Conservation (phyloP, 2,888 invertebrate genomes). For the Spilosoma lubricipeda region DNA sequence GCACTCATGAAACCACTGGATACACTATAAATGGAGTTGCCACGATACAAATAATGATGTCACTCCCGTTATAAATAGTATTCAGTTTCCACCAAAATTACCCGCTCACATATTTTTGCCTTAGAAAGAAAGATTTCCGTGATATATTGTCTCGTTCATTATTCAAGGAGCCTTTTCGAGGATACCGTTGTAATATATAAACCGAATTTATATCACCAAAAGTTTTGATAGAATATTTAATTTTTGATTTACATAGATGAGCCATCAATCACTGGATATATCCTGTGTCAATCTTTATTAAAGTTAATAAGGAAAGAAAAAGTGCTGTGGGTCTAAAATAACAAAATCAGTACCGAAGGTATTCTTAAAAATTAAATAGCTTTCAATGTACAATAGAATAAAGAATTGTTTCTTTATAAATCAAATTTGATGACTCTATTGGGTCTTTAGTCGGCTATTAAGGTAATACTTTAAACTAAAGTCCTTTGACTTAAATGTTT, state of each 20-base stretch:
- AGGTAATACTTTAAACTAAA: neutral
- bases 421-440: neutral
- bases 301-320: slow-evolving; percentile 18
- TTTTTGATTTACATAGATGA: slow-evolving; percentile 50
- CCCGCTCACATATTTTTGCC: slow-evolving; percentile 34
- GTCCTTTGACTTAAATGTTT: neutral
- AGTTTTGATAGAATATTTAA: slow-evolving; percentile 36
- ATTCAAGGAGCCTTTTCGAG: slow-evolving; percentile 32
- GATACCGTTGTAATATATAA: slow-evolving; percentile 33
- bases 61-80: slow-evolving; percentile 39
- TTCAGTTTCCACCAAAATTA: slow-evolving; percentile 25
- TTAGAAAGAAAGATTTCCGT: slow-evolving; percentile 29
- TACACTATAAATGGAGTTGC: slow-evolving; percentile 69
- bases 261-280: slow-evolving; percentile 56
- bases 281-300: slow-evolving; percentile 38
- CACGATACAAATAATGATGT: slow-evolving; percentile 57
- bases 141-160: slow-evolving; percentile 41
- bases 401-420: neutral
- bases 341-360: neutral
- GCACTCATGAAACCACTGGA: slow-evolving; percentile 73
- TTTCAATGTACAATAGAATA: neutral
- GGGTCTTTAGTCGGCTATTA: neutral
- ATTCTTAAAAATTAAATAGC: neutral
- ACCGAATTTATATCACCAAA: slow-evolving; percentile 27
- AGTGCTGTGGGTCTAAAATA: neutral